phyloP scores from a whole-genome alignment of 2,888 invertebrate species.

The Scaptodrosophila latifasciaeformis region DNA sequence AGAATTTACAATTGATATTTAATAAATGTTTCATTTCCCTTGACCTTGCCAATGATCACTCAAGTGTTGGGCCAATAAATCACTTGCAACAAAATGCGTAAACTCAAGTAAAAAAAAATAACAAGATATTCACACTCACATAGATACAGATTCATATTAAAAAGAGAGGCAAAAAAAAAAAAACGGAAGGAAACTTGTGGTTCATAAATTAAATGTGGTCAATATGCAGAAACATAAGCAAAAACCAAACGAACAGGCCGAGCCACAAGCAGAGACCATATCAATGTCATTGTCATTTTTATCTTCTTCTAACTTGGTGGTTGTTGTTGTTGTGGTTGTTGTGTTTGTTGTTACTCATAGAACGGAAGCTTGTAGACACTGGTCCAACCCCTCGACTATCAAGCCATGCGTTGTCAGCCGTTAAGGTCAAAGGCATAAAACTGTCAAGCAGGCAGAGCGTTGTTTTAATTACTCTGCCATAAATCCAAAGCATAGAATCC shows the following conservation, averaged over 20 bases:
- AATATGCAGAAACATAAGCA: slow-evolving; percentile 42
- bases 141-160: too few relatives aligned
- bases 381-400: slow-evolving; percentile 19
- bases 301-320: too few relatives aligned
- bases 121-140: too few relatives aligned
- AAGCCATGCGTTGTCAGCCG: slow-evolving; percentile 43
- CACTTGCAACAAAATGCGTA: slow-evolving; percentile 45
- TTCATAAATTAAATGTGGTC: slow-evolving; percentile 64
- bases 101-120: background rate
- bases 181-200: slow-evolving; percentile 67
- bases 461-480: slow-evolving; percentile 23
- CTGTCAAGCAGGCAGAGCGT: slow-evolving; percentile 35
- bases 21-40: too few relatives aligned
- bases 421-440: slow-evolving; percentile 62
- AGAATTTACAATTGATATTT: too few relatives aligned
- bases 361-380: background rate
- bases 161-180: too few relatives aligned
- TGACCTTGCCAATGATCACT: slow-evolving; percentile 60
- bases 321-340: too few relatives aligned
- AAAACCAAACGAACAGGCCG: slow-evolving; percentile 8
- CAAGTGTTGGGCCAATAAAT: slow-evolving; percentile 47
- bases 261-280: slow-evolving; percentile 4
- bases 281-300: slow-evolving; percentile 34
- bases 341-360: too few relatives aligned
- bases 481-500: slow-evolving; percentile 13